Conservation (phyloP, 2,888 invertebrate species). For the Hedychridium roseum region DNA sequence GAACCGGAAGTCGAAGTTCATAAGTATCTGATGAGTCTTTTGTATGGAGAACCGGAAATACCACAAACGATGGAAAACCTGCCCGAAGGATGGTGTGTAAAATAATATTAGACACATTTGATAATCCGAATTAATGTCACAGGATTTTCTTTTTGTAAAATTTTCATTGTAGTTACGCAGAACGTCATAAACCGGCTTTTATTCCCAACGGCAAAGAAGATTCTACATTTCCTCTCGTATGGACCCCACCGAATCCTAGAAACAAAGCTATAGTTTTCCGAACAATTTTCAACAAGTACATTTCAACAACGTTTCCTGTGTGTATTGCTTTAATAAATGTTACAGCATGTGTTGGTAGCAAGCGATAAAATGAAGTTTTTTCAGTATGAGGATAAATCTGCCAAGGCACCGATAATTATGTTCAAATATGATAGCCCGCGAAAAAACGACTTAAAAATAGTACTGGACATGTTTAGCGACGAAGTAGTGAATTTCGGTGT, state of each 20-base stretch:
- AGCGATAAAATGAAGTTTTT: constrained; percentile 8
- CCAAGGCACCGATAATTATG: constrained; percentile 51
- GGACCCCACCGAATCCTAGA: constrained; percentile 53
- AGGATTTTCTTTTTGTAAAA: constrained; percentile 1
- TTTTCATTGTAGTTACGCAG: constrained; percentile 43
- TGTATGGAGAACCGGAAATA: constrained; percentile 48
- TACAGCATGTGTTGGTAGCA: background rate
- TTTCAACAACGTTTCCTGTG: constrained; percentile 52
- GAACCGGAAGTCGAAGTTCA: constrained; percentile 49
- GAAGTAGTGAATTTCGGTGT: constrained; percentile 57
- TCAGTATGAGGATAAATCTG: constrained; percentile 55
- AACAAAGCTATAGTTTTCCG: constrained; percentile 53
- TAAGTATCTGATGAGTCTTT: constrained; percentile 42
- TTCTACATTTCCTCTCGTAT: constrained; percentile 46
- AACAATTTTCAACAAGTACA: constrained; percentile 52
- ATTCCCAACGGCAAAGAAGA: constrained; percentile 40
- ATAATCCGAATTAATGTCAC: background rate
- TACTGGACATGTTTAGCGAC: constrained; percentile 51
- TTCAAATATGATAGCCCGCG: constrained; percentile 59
- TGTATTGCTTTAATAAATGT: constrained; percentile 7
- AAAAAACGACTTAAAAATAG: constrained; percentile 53
- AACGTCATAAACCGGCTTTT: constrained; percentile 49
- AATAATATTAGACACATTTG: background rate
- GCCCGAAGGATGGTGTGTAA: constrained; percentile 49
- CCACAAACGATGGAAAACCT: constrained; percentile 36